A percentile compares a stretch with the other conserved stretches of the same genome.
These are phyloP conservation scores for Buathra laborator DNA, from an alignment of 2,888 invertebrate species.

Conservation along the genomic window DNA sequence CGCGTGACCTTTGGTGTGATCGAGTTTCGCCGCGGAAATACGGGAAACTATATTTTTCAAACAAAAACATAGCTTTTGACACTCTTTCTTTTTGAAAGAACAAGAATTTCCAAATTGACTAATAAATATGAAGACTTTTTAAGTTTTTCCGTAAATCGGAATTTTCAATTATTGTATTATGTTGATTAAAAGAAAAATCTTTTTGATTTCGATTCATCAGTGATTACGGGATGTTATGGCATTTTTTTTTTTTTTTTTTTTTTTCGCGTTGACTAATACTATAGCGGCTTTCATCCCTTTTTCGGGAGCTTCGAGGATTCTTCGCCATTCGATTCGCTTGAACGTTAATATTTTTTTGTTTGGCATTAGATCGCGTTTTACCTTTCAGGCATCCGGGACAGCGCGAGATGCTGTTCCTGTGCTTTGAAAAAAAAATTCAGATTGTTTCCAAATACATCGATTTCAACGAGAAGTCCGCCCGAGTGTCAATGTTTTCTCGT, in stretches of 20 bases:
- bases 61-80: background rate
- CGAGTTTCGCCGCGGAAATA: background rate
- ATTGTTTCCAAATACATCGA: background rate
- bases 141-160: background rate
- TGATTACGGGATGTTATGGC: background rate
- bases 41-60: background rate
- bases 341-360: background rate
- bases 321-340: background rate
- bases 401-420: slow-evolving; percentile 5
- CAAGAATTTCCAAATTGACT: background rate
- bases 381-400: slow-evolving; percentile 18
- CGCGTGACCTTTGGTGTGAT: background rate
- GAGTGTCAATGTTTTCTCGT: too few species aligned
- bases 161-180: background rate
- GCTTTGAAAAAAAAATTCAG: background rate
- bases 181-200: background rate
- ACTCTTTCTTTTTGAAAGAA: background rate
- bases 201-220: too few species aligned
- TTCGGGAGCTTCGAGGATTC: background rate
- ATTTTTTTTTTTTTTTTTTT: background rate
- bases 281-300: background rate
- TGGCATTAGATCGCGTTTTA: background rate
- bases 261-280: background rate
- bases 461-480: background rate
- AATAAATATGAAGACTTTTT: background rate